Evolutionary conservation across 2,113 vertebrate genomes (phyloP), one percentile per base, ranked within the genome.

Genomic region (Delphinapterus leucas): DNA sequence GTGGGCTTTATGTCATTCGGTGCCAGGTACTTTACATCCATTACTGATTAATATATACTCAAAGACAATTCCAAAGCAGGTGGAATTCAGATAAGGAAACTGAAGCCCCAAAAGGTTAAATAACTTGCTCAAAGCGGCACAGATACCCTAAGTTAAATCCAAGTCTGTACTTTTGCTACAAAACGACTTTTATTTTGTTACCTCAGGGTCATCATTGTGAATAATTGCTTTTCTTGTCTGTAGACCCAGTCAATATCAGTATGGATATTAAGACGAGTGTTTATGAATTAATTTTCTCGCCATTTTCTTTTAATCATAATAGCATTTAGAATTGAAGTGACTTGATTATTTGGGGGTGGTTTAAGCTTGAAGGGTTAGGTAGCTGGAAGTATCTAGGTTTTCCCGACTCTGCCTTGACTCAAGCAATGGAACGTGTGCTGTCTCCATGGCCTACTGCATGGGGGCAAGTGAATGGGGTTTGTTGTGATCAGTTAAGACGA

Each of bases 121-220:
- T 68, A 28, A 49, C 36, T 79, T 84, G 18, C 4, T 81, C 31
- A 85, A 49, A 80, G 12, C 2, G 55, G 36, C 55, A 81, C 18
- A 60, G 53, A 92, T 18, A 41, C 28, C 38, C 63, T 71, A 55
- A n/a, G 92, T 92, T 68, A 88, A 92, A 93, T 41, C 12, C 18
- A 65, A 44, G 12, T 88, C 8, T 73, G 14, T 21, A 12, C 6
- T 73, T 95, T 77, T 74, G 67, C 68, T 53, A 17, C 8, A n/a
- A 14, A 67, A 25, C 14, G 6, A 67, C 36, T 41, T 93, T 88
- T 44, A 60, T 79, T 94, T 53, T 87, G 7, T 3, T n/a, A 55
- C 73, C 7, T 4, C 11, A 76, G 28, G 33, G 11, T 79, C 12
- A 15, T 79, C 88, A 33, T n/a, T 92, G 17, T 25, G n/a, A 63